These are phyloP conservation scores for Sussaba pulchella DNA, from an alignment of 2,888 invertebrate genomes.

Conservation along the genomic window DNA sequence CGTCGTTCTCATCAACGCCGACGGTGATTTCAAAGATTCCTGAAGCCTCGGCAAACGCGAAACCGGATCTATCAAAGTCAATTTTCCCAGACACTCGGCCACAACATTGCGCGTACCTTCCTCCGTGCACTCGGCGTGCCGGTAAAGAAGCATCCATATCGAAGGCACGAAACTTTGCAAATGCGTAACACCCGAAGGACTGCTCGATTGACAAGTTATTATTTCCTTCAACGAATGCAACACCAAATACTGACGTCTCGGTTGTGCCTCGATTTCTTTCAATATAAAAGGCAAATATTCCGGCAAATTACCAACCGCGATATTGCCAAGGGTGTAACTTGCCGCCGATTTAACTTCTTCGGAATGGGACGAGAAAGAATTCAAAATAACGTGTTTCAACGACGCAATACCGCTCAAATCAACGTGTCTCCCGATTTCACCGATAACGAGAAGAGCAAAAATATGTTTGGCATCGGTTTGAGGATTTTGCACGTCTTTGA, in stretches of 20 bases:
- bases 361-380: conserved; percentile 95
- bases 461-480: conserved; percentile 93
- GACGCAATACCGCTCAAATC: conserved; percentile 92
- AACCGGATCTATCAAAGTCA: conserved; percentile 96
- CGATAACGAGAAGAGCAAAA: conserved; percentile 97
- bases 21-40: conserved; percentile 91
- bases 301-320: conserved; percentile 97
- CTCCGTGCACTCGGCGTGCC: conserved; percentile 98
- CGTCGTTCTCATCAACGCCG: conserved; percentile 96
- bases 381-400: conserved; percentile 92
- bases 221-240: conserved; percentile 98
- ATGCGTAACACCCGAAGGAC: conserved; percentile 85
- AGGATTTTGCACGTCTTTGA: conserved; percentile 90
- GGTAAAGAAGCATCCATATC: conserved; percentile 96
- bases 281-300: conserved; percentile 97
- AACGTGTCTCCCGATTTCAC: conserved; percentile 98
- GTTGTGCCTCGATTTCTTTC: conserved; percentile 96
- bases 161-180: conserved; percentile 90
- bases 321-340: conserved; percentile 97
- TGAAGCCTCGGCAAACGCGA: conserved; percentile 95
- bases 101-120: conserved; percentile 99
- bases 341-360: conserved; percentile 99
- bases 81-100: conserved; percentile 98
- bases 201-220: conserved; percentile 87
- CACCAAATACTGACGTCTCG: conserved; percentile 97